Evolutionary conservation across 1,140 invertebrate genomes (phyloP).

Genomic region (Pollicipes pollicipes): DNA sequence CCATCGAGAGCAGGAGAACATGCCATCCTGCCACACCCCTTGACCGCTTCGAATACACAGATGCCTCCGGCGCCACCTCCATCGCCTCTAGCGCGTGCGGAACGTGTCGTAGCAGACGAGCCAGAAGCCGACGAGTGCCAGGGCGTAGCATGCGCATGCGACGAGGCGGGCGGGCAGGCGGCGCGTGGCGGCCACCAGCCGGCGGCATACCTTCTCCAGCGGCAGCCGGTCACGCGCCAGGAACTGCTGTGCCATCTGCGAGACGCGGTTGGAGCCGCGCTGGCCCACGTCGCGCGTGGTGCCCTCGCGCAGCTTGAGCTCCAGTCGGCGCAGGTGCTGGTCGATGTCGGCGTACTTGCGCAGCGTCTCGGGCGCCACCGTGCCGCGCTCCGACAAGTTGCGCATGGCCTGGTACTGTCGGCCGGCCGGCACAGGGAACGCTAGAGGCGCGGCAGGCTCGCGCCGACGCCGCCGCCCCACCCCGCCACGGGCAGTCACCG

Average conservation of each 20-base stretch:
- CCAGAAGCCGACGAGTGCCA: too few species aligned
- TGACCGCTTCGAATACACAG: too few species aligned
- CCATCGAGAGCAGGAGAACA: too few species aligned
- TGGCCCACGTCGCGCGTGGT: conserved; percentile 42
- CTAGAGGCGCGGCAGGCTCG: too few species aligned
- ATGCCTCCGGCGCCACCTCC: too few species aligned
- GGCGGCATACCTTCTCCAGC: neutral
- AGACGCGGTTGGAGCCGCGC: conserved; percentile 64
- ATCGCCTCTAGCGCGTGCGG: too few species aligned
- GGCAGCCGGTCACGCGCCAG: neutral
- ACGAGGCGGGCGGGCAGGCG: too few species aligned
- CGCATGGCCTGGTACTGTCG: conserved; percentile 18
- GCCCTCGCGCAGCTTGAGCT: conserved; percentile 61
- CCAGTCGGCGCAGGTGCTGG: conserved; percentile 54
- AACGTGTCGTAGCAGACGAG: too few species aligned
- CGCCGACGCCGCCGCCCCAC: conserved; percentile 4
- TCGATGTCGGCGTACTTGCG: conserved; percentile 57
- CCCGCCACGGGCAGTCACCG: neutral
- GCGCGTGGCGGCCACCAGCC: too few species aligned
- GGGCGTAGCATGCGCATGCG: too few species aligned
- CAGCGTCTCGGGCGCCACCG: conserved; percentile 19
- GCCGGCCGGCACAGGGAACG: conserved; percentile 8
- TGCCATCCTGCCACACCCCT: too few species aligned
- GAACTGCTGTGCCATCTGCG: conserved; percentile 42
- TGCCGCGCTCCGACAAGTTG: conserved; percentile 5